phyloP scores from a whole-genome alignment of 2,113 vertebrate species.

The Aix galericulata region DNA sequence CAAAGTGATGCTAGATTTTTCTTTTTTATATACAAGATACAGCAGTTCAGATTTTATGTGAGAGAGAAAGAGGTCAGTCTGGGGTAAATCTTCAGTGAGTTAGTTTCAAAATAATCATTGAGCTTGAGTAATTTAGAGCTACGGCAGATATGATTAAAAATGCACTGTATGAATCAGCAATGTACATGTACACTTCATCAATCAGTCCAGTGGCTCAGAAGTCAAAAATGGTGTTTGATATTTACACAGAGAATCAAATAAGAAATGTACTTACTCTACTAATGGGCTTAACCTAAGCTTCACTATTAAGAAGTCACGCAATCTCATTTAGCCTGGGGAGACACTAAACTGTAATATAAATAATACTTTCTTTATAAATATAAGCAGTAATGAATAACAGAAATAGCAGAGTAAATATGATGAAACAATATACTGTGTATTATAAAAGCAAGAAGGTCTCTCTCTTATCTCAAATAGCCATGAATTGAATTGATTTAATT shows the following conservation, averaged over 20 bases:
- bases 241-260: background rate
- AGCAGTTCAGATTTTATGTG: background rate
- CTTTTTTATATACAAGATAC: background rate
- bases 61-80: background rate
- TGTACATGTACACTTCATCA: background rate
- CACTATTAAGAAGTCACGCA: background rate
- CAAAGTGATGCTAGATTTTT: background rate
- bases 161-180: background rate
- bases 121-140: background rate
- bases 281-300: background rate
- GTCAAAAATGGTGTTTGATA: background rate
- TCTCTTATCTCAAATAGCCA: background rate
- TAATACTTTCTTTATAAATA: background rate
- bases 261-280: background rate
- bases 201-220: background rate
- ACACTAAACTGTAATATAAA: background rate
- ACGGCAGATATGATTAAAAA: background rate
- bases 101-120: background rate
- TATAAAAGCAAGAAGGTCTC: background rate
- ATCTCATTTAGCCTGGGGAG: background rate
- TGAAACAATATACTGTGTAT: background rate
- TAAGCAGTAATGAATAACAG: background rate
- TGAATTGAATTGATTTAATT: background rate
- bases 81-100: background rate
- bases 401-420: background rate